Conservation (phyloP, 2,888 invertebrate genomes). For the Monochamus alternatus region DNA sequence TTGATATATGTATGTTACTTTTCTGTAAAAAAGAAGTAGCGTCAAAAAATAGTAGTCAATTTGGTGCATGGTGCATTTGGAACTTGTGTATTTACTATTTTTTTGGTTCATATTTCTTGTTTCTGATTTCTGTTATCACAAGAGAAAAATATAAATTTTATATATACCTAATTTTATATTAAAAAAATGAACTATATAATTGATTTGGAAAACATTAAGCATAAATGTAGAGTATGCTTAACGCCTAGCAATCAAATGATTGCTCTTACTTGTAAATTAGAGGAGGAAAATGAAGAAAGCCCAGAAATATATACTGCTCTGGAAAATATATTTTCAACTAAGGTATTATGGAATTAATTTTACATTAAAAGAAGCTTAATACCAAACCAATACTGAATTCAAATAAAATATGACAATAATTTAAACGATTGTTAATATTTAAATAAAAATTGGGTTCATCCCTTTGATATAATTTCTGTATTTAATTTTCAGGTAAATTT, state of each 20-base stretch:
- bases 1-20: too few relatives aligned
- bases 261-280: neutral
- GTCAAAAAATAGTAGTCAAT: too few relatives aligned
- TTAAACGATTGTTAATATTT: neutral
- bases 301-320: neutral
- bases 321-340: conserved; percentile 14
- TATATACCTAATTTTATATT: neutral
- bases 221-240: conserved; percentile 16
- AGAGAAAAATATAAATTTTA: too few relatives aligned
- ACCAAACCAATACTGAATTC: neutral
- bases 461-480: neutral
- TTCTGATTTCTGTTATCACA: too few relatives aligned
- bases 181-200: neutral
- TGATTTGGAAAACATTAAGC: neutral
- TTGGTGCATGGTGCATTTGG: too few relatives aligned
- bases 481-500: conserved; percentile 19
- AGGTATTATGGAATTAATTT: neutral
- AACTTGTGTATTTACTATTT: too few relatives aligned
- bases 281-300: neutral
- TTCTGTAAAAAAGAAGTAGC: too few relatives aligned
- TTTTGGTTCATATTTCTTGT: too few relatives aligned
- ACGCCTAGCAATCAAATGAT: neutral
- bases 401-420: too few relatives aligned
- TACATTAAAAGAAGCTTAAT: neutral
- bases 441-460: neutral